Percentiles rank a stretch among this genome's conserved stretches.
phyloP scores from a whole-genome alignment of 2,113 vertebrate species.

The Aegithalos caudatus region DNA sequence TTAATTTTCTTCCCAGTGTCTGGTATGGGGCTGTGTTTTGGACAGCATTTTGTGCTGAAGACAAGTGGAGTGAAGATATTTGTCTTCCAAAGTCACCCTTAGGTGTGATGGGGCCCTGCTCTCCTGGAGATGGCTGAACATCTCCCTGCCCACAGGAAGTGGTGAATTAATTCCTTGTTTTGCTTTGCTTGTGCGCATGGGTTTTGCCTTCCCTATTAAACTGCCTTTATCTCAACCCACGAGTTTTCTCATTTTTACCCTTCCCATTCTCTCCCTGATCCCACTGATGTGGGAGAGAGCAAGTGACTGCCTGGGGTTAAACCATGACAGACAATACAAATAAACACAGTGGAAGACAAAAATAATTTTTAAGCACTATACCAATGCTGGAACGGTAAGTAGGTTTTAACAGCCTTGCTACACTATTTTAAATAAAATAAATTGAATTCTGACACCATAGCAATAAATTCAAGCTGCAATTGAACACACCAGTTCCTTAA shows the following conservation, averaged over 20 bases:
- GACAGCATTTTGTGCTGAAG: not conserved
- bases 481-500: not conserved
- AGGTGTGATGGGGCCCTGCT: not conserved
- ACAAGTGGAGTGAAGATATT: not conserved
- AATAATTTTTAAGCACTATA: not conserved
- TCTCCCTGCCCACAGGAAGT: not conserved
- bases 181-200: not conserved
- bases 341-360: not conserved
- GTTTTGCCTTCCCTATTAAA: not conserved
- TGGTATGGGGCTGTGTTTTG: not conserved
- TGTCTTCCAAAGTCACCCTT: not conserved
- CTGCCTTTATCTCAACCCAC: not conserved
- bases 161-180: not conserved
- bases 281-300: not conserved
- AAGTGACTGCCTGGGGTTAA: fast-evolving
- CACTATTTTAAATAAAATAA: not conserved
- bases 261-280: not conserved
- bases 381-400: not conserved
- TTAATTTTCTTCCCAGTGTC: not conserved
- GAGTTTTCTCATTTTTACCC: not conserved
- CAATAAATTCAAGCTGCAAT: not conserved
- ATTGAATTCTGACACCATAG: not conserved
- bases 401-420: not conserved
- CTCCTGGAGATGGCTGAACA: not conserved
- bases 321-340: not conserved